A percentile compares a stretch with the other conserved stretches of the same genome.
These are phyloP conservation scores for Caenorhabditis remanei DNA, from an alignment of 1,140 invertebrate species.

Conservation along the genomic window DNA sequence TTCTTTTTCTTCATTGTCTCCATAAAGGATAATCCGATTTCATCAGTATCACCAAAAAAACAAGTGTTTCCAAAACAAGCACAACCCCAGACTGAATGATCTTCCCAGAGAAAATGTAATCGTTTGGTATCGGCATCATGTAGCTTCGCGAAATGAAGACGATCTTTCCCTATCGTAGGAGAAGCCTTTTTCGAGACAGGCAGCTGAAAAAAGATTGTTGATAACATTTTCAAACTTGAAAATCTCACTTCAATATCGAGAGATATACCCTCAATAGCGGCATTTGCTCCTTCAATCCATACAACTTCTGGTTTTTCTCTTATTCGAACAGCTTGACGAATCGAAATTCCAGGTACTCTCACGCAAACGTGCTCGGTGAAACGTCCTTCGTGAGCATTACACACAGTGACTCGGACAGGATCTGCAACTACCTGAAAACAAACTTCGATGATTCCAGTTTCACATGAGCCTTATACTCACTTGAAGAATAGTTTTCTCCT, in stretches of 20 bases:
- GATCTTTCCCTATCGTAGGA: conserved; percentile 67
- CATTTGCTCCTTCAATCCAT: conserved; percentile 58
- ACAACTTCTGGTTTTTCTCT: background rate
- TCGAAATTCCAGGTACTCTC: conserved; percentile 1
- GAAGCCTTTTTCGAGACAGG: conserved; percentile 74
- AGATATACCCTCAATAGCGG: conserved; percentile 17
- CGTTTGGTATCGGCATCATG: conserved; percentile 90
- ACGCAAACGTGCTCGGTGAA: conserved; percentile 69
- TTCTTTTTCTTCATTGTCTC: conserved; percentile 50
- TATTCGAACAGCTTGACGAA: conserved; percentile 31
- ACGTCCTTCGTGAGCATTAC: conserved; percentile 69
- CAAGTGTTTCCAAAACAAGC: conserved; percentile 93
- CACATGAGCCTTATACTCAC: background rate
- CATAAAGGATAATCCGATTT: conserved; percentile 17
- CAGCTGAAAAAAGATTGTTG: conserved; percentile 62
- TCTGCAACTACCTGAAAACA: conserved; percentile 87
- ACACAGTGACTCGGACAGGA: conserved; percentile 67
- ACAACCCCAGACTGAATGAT: conserved; percentile 82
- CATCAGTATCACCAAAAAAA: conserved; percentile 84
- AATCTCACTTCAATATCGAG: conserved; percentile 39
- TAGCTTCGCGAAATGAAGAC: conserved; percentile 84
- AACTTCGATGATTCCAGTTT: background rate
- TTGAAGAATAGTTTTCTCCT: conserved; percentile 83
- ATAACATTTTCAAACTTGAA: background rate
- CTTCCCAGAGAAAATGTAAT: conserved; percentile 93